Evolutionary conservation across 2,888 invertebrate species (phyloP).

Genomic region (Phania funesta): DNA sequence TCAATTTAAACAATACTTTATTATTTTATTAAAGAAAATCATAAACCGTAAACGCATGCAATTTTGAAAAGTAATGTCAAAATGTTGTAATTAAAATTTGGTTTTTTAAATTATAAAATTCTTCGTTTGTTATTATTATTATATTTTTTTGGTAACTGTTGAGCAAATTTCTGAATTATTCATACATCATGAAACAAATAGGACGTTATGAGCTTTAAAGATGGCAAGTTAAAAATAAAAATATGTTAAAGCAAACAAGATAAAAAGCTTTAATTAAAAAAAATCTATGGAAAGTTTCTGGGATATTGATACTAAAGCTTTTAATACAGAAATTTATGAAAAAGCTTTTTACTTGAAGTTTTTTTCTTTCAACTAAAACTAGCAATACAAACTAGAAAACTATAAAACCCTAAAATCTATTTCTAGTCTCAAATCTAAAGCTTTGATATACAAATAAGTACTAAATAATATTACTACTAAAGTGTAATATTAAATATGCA

Average conservation of each 20-base stretch:
- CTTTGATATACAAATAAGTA: too few species aligned
- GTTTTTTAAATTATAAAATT: neutral
- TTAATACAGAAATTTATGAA: neutral
- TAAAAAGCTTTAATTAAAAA: neutral
- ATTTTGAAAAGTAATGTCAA: conserved; percentile 76
- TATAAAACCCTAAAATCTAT: too few species aligned
- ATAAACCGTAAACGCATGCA: conserved; percentile 71
- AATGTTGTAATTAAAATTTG: conserved; percentile 73
- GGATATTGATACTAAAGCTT: neutral
- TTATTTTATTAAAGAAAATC: conserved; percentile 42
- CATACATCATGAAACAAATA: conserved; percentile 38
- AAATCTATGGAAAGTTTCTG: neutral
- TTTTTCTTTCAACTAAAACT: too few species aligned
- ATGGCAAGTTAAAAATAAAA: neutral
- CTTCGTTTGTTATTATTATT: neutral
- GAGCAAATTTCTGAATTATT: conserved; percentile 15
- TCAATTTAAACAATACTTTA: neutral
- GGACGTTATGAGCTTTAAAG: conserved; percentile 22
- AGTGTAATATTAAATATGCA: too few species aligned
- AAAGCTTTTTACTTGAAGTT: conserved; percentile 2
- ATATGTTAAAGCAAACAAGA: neutral
- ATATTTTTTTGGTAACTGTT: conserved; percentile 42
- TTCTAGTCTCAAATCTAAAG: too few species aligned
- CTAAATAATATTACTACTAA: too few species aligned
- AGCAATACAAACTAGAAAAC: neutral